A percentile compares a stretch with the other conserved stretches of the same genome.
Conservation (phyloP, 1,140 invertebrate genomes). For the Coenobita brevimanus region DNA sequence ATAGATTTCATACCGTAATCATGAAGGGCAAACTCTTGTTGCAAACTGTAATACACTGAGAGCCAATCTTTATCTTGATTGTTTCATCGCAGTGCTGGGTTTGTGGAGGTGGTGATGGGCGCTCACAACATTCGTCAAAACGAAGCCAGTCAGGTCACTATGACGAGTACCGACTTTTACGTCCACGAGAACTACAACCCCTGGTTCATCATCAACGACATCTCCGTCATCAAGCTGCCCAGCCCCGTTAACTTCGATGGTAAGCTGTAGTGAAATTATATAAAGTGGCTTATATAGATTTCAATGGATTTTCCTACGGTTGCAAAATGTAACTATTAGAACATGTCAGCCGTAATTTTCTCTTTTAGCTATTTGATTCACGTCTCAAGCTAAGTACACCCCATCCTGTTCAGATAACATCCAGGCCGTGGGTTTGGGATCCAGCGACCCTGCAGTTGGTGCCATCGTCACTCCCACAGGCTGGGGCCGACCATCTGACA, state of each 20-base stretch:
- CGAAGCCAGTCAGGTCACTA: neutral
- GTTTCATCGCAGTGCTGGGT: neutral
- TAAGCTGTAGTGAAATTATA: neutral
- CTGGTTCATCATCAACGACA: neutral
- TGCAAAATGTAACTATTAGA: too few species aligned
- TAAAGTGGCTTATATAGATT: too few species aligned
- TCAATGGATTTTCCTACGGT: too few species aligned
- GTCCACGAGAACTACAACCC: neutral
- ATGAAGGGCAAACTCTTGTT: neutral
- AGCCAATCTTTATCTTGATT: neutral
- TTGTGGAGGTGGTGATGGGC: slow-evolving; percentile 22
- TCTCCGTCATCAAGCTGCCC: neutral
- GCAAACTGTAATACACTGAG: neutral
- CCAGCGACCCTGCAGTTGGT: too few species aligned
- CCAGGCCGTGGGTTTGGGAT: too few species aligned
- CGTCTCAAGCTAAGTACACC: too few species aligned
- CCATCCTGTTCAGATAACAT: neutral
- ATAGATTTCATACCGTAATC: neutral
- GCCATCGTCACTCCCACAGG: too few species aligned
- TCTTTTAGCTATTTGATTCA: too few species aligned
- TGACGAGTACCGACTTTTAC: neutral
- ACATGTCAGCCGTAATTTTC: too few species aligned
- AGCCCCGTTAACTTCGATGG: neutral
- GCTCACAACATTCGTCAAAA: slow-evolving; percentile 4
- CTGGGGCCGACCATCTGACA: too few species aligned